Evolutionary conservation across 2,797 vertebrate species (phyloP).

Genomic region (Pipistrellus kuhlii): DNA sequence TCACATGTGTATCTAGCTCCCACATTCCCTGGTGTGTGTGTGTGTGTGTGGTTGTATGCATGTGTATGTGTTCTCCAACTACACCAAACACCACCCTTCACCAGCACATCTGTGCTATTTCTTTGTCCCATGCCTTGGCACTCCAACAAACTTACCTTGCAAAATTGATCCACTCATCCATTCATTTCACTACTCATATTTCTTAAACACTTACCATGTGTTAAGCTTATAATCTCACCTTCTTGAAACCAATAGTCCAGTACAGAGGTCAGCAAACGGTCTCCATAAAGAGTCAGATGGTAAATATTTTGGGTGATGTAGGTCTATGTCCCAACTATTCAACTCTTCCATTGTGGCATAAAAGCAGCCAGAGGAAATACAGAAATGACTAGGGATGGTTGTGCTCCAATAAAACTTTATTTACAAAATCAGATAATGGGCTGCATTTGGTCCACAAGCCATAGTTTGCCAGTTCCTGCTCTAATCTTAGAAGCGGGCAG

Average conservation of each 20-base stretch:
- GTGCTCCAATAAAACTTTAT: constrained; percentile 55
- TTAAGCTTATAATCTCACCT: not conserved
- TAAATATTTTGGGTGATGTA: not conserved
- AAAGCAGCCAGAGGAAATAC: not conserved
- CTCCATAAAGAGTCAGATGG: not conserved
- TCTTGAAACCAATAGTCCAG: not conserved
- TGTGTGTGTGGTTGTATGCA: not conserved
- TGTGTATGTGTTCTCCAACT: not conserved
- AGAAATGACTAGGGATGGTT: not conserved
- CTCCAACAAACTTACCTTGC: constrained; percentile 8
- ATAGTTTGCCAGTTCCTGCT: not conserved
- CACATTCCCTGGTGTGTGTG: no score
- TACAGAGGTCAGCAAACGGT: not conserved
- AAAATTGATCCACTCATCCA: not conserved
- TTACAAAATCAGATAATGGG: not conserved
- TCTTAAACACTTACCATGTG: not conserved
- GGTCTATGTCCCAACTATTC: not conserved
- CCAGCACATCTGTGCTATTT: not conserved
- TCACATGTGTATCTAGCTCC: not conserved
- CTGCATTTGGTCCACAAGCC: not conserved
- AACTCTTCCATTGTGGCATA: not conserved
- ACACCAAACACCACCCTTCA: not conserved
- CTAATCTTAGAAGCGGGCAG: not conserved
- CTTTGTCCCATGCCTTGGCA: not conserved
- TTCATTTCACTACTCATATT: not conserved